Evolutionary conservation across 2,888 invertebrate genomes (phyloP).

Genomic region (Rhogogaster chlorosoma): DNA sequence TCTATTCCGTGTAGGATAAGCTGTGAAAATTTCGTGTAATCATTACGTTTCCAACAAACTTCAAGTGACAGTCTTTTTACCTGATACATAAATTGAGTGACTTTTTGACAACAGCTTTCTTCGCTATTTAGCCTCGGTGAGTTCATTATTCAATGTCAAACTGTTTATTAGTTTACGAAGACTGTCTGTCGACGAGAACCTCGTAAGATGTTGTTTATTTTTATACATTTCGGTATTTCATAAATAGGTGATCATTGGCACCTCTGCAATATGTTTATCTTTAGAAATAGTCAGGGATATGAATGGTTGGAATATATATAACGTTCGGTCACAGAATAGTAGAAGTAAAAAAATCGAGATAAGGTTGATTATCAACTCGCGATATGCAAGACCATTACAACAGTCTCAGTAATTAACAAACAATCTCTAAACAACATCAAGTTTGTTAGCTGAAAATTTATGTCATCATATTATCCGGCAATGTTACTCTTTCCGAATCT

Average conservation of each 20-base stretch:
- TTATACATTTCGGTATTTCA: constrained; percentile 21
- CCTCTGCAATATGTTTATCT: constrained; percentile 51
- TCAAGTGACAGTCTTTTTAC: constrained; percentile 26
- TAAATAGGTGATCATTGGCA: constrained; percentile 45
- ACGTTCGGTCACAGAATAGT: background rate
- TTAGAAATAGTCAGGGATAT: constrained; percentile 44
- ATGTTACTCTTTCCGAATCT: background rate
- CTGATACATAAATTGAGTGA: background rate
- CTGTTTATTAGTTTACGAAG: background rate
- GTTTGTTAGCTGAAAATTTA: background rate
- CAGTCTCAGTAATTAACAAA: background rate
- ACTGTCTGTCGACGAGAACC: background rate
- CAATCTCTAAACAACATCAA: background rate
- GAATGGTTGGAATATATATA: constrained; percentile 1
- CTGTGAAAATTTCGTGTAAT: constrained; percentile 17
- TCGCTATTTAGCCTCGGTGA: background rate
- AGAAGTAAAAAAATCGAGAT: background rate
- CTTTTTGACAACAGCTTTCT: background rate
- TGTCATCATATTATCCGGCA: background rate
- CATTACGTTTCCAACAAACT: constrained; percentile 45
- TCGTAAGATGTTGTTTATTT: constrained; percentile 6
- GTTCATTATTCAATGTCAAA: constrained; percentile 2
- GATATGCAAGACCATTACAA: background rate
- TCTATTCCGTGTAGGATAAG: background rate
- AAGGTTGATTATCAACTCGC: background rate